Base-by-base conservation (phyloP, 1,140 invertebrate genomes). In the Vollenhovia emeryi region DNA sequence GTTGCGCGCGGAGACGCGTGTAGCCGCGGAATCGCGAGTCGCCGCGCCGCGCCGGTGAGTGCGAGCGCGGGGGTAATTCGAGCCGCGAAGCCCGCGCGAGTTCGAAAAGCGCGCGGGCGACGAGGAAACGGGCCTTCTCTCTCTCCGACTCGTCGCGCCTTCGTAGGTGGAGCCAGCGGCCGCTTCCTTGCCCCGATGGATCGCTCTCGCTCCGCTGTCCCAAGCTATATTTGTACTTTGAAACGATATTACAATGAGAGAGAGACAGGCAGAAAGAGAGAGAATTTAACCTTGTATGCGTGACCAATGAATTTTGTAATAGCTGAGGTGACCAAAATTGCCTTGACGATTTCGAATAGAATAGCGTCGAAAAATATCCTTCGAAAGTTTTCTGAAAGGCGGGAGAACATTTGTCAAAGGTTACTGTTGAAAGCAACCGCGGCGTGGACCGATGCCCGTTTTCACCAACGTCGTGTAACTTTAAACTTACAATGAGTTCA, bases 91-190 rank as follows among this genome's bases (percentile, higher is more conserved):
- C 11, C 36, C 62, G 78, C 40, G 36, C 6, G 36, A 40, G 50
- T 82, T 82, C 66, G 36, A 82, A 82, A 82, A 82, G 78, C 78
- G 78, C 78, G 78, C 24, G 78, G 21, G 60, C 33, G 24, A 80
- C 50, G 48, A 21, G 60, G 27, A 50, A 64, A n/a, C 30, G 11
- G 15, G 9, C 11, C 9, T 15, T 66, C 62, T 40, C n/a, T 45
- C 5, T 24, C 33, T 24, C 11, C 18, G 52, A 27, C 50, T 71
- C 36, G 36, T 45, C 18, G 50, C 5, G 36, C 52, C 78, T 82
- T 73, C 30, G 36, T 80, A 82, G 78, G 66, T 82, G 78, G 78
- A 71, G 78, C 78, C 66, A 82, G 66, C 30, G 15, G 3, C 24
- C 27, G 36, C 36, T 59, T 11, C 3, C 27, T 40, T 36, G 50